A percentile compares a stretch with the other conserved stretches of the same genome.
Conservation (phyloP, 2,888 invertebrate species). For the Resseliella maxima region DNA sequence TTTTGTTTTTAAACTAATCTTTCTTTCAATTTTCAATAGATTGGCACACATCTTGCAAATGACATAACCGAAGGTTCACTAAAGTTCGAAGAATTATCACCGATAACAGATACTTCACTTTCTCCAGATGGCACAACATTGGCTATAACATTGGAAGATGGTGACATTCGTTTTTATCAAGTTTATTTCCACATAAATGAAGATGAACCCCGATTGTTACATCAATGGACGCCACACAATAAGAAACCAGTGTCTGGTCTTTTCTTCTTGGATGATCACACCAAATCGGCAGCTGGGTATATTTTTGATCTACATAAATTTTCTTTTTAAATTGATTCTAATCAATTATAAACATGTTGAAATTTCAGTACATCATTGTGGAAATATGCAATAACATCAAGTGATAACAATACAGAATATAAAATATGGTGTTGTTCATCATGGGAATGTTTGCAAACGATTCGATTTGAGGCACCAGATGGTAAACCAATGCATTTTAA, state of each 20-base stretch:
- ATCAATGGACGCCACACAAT: slow-evolving; percentile 93
- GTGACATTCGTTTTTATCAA: slow-evolving; percentile 93
- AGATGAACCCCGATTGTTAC: slow-evolving; percentile 82
- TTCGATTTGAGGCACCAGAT: slow-evolving; percentile 74
- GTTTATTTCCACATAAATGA: slow-evolving; percentile 77
- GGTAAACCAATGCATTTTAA: slow-evolving; percentile 63
- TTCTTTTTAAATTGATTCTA: too few species aligned
- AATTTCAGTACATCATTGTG: slow-evolving; percentile 78
- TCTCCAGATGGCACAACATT: slow-evolving; percentile 95
- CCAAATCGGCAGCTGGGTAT: slow-evolving; percentile 81
- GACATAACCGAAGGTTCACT: slow-evolving; percentile 65
- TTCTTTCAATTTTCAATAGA: slow-evolving; percentile 60
- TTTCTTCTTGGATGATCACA: slow-evolving; percentile 94
- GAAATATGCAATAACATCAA: slow-evolving; percentile 95
- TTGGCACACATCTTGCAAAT: slow-evolving; percentile 63
- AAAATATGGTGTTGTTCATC: slow-evolving; percentile 95
- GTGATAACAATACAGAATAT: slow-evolving; percentile 87
- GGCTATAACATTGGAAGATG: slow-evolving; percentile 89
- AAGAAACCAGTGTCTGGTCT: slow-evolving; percentile 87
- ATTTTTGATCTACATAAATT: too few species aligned
- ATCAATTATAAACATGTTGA: too few species aligned
- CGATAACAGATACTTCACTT: slow-evolving; percentile 87
- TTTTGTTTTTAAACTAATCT: too few species aligned
- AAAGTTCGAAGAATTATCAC: slow-evolving; percentile 69
- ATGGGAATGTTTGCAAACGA: slow-evolving; percentile 93